Conservation (phyloP, 2,888 invertebrate species). For the Drosophila buzzatii region DNA sequence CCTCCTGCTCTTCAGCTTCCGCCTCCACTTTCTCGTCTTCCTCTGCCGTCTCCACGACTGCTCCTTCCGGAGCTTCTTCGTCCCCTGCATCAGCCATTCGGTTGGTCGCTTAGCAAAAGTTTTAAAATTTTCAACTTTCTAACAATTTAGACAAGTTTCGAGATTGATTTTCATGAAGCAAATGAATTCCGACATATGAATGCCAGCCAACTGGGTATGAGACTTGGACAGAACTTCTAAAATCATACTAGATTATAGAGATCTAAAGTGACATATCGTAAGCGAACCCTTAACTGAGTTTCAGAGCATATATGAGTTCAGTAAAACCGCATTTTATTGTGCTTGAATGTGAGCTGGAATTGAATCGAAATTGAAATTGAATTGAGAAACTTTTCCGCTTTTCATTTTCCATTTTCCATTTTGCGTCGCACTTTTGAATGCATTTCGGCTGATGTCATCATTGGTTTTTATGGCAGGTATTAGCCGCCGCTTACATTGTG, state of each 20-base stretch:
- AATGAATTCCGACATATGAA: conserved; percentile 3
- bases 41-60: neutral
- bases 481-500: conserved; percentile 43
- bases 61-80: neutral
- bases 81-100: conserved; percentile 23
- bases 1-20: conserved; percentile 8
- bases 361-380: conserved; percentile 5
- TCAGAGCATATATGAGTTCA: neutral
- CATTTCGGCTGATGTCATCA: conserved; percentile 18
- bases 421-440: neutral
- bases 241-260: too few relatives aligned
- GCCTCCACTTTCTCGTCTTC: conserved; percentile 27
- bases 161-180: neutral
- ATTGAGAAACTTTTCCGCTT: conserved; percentile 6
- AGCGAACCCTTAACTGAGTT: too few relatives aligned
- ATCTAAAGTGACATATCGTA: too few relatives aligned
- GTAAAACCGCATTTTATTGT: neutral
- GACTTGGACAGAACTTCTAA: too few relatives aligned
- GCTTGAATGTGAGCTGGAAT: neutral
- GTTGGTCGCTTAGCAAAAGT: neutral
- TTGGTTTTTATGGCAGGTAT: conserved; percentile 10
- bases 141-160: neutral
- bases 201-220: neutral
- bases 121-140: conserved; percentile 9
- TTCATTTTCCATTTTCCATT: neutral